Evolutionary conservation across 2,888 invertebrate species (phyloP).

Genomic region (Nebria brevicollis): DNA sequence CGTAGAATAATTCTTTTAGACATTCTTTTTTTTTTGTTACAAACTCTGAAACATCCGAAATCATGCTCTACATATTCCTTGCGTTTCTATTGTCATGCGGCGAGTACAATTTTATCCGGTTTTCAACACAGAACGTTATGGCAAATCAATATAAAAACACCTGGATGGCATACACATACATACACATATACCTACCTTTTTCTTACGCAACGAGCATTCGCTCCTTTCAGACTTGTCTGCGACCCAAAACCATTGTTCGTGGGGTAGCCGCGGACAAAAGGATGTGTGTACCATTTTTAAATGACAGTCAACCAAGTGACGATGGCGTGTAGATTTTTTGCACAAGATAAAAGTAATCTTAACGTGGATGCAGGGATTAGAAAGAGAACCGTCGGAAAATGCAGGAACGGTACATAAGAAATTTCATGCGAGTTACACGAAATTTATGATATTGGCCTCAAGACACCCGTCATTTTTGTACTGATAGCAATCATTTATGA

Average conservation of each 20-base stretch:
- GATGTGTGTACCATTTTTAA: slow-evolving; percentile 52
- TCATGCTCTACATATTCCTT: slow-evolving; percentile 55
- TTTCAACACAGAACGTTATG: slow-evolving; percentile 57
- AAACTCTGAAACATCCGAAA: slow-evolving; percentile 37
- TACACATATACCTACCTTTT: slow-evolving; percentile 49
- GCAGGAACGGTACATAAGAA: slow-evolving; percentile 2
- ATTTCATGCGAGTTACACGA: neutral
- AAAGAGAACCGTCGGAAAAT: slow-evolving; percentile 2
- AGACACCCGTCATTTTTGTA: neutral
- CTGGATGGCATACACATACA: slow-evolving; percentile 52
- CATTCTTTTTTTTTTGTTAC: slow-evolving; percentile 12
- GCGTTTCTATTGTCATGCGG: slow-evolving; percentile 50
- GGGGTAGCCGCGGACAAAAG: slow-evolving; percentile 52
- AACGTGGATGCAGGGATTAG: slow-evolving; percentile 2
- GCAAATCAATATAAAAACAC: slow-evolving; percentile 61
- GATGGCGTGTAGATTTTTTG: neutral
- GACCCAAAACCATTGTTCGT: slow-evolving; percentile 34
- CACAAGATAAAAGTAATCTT: slow-evolving; percentile 1
- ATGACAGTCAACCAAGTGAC: slow-evolving; percentile 44
- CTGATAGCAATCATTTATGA: slow-evolving; percentile 1
- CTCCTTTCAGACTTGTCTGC: slow-evolving; percentile 30
- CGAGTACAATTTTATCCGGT: slow-evolving; percentile 53
- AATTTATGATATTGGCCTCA: neutral
- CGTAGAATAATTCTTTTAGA: neutral
- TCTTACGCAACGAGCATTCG: slow-evolving; percentile 56